A percentile compares a stretch with the other conserved stretches of the same genome.
Evolutionary conservation across 2,888 invertebrate genomes (phyloP).

Genomic region (Zele albiditarsus): DNA sequence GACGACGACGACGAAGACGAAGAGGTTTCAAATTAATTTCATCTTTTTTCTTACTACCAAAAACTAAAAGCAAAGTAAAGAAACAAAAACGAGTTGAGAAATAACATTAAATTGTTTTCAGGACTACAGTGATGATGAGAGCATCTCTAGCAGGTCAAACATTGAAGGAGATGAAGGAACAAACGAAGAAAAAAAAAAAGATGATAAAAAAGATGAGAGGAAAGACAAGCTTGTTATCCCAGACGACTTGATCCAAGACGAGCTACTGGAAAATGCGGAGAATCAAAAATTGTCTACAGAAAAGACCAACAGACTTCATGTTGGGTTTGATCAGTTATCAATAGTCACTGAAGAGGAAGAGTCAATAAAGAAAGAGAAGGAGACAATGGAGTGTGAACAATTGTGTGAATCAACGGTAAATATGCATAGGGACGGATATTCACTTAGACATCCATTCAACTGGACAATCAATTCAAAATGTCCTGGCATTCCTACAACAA

Average conservation of each 20-base stretch:
- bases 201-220: slow-evolving; percentile 59
- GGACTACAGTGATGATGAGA: slow-evolving; percentile 64
- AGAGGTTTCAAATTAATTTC: slow-evolving; percentile 29
- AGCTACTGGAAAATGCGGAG: slow-evolving; percentile 66
- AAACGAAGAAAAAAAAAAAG: slow-evolving; percentile 51
- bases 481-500: slow-evolving; percentile 33
- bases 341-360: slow-evolving; percentile 83
- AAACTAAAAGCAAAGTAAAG: background rate
- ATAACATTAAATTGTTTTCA: slow-evolving; percentile 44
- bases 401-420: slow-evolving; percentile 26
- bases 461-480: slow-evolving; percentile 43
- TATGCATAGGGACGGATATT: slow-evolving; percentile 30
- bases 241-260: slow-evolving; percentile 57
- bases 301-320: slow-evolving; percentile 66
- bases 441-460: slow-evolving; percentile 37
- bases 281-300: slow-evolving; percentile 74
- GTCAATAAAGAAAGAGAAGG: slow-evolving; percentile 58
- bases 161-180: slow-evolving; percentile 58
- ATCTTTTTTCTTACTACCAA: background rate
- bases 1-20: background rate
- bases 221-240: slow-evolving; percentile 67
- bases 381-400: slow-evolving; percentile 30
- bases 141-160: slow-evolving; percentile 38
- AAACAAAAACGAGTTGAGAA: background rate
- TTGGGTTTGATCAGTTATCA: slow-evolving; percentile 82